Conservation (phyloP, 2,888 invertebrate species). For the Drosophila longiperda region DNA sequence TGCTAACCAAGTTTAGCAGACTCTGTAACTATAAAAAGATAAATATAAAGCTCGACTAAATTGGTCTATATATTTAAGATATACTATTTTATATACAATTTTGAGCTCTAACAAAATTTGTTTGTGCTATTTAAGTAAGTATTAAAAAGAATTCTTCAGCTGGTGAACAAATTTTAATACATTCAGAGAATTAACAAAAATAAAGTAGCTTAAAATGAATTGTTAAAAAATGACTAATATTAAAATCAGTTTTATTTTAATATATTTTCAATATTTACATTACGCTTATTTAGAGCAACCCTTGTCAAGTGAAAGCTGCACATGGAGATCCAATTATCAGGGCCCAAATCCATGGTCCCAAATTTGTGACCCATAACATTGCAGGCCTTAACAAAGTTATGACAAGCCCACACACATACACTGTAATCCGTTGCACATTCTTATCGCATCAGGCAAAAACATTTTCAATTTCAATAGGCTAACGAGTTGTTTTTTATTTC, state of each 20-base stretch:
- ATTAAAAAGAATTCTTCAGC: neutral
- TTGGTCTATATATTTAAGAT: neutral
- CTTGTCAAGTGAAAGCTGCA: constrained; percentile 32
- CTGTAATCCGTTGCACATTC: constrained; percentile 61
- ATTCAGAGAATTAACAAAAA: neutral
- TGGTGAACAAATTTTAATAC: neutral
- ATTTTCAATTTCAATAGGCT: constrained; percentile 79
- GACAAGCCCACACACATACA: constrained; percentile 16
- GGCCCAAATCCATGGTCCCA: constrained; percentile 45
- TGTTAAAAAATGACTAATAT: neutral
- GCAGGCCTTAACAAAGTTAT: constrained; percentile 48
- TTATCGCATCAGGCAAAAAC: constrained; percentile 73
- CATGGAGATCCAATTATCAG: constrained; percentile 53
- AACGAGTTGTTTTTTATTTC: constrained; percentile 68
- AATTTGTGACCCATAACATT: constrained; percentile 60
- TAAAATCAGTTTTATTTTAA: neutral
- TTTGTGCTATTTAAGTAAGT: neutral
- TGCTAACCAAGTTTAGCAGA: neutral
- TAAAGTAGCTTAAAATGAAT: neutral
- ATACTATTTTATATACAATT: neutral
- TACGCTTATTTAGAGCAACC: constrained; percentile 1
- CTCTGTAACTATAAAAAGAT: neutral
- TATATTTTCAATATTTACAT: neutral
- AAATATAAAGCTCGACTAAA: neutral
- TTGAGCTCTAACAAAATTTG: neutral